Percentiles rank a stretch among this genome's conserved stretches.
Conservation (phyloP, 2,888 invertebrate genomes). For the Nomada lathburiana region DNA sequence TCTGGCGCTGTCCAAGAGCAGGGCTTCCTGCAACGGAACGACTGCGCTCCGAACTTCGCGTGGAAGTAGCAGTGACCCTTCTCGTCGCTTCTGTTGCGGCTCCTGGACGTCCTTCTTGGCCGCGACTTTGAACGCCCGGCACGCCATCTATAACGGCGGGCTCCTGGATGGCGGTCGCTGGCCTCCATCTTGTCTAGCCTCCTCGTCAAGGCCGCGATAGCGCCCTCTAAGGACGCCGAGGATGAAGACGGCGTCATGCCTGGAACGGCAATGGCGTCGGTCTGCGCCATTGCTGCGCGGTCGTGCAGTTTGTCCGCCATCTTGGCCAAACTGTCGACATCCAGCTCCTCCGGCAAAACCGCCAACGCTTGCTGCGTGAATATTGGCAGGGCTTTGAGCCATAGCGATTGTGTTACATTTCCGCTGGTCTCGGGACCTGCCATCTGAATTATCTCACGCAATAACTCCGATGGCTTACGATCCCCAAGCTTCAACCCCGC, state of each 20-base stretch:
- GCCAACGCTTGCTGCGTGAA: not conserved
- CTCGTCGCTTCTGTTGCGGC: too few relatives aligned
- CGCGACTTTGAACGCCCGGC: too few relatives aligned
- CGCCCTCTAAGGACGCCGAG: too few relatives aligned
- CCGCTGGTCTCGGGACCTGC: not conserved
- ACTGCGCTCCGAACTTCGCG: not conserved
- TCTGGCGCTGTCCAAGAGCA: not conserved
- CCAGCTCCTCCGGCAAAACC: not conserved
- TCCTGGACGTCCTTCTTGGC: too few relatives aligned
- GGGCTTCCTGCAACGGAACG: constrained; percentile 4
- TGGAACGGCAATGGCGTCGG: too few relatives aligned
- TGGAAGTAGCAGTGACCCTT: not conserved
- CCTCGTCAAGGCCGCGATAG: too few relatives aligned
- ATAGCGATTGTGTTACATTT: not conserved
- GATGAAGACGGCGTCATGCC: too few relatives aligned
- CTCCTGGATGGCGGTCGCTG: too few relatives aligned
- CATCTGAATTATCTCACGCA: not conserved
- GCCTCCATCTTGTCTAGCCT: too few relatives aligned
- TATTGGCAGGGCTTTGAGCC: not conserved
- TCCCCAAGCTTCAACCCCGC: too few relatives aligned
- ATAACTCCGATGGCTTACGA: too few relatives aligned
- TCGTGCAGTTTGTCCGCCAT: not conserved
- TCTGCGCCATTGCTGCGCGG: not conserved
- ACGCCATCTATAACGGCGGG: too few relatives aligned
- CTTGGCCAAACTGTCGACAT: not conserved